Conservation (phyloP, 2,797 vertebrate genomes). For the Sardinella longiceps region DNA sequence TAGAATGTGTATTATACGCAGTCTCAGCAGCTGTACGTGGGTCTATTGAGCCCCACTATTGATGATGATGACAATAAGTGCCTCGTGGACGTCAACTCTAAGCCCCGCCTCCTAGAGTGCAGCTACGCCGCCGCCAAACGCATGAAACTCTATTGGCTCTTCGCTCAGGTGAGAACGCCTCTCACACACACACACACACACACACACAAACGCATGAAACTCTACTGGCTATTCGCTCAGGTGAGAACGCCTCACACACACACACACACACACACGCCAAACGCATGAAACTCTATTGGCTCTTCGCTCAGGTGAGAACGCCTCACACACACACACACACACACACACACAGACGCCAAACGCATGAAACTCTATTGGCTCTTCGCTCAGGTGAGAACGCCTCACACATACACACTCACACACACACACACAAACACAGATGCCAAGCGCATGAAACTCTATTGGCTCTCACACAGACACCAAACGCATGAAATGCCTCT, state of each 20-base stretch:
- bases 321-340: no score
- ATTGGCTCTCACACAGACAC: slow-evolving; percentile 51
- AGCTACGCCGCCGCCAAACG: slow-evolving; percentile 93
- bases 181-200: no score
- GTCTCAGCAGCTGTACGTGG: slow-evolving; percentile 88
- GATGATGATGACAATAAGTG: slow-evolving; percentile 98
- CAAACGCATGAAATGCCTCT: slow-evolving; percentile 91
- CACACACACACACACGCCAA: no score
- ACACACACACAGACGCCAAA: no score
- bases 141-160: slow-evolving; percentile 97
- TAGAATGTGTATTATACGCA: slow-evolving; percentile 99
- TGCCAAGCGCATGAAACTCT: no score
- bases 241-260: no score
- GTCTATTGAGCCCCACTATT: slow-evolving; percentile 90
- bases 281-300: slow-evolving; percentile 97
- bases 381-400: no score
- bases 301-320: slow-evolving; percentile 91
- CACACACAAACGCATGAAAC: no score
- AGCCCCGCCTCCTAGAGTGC: slow-evolving; percentile 93
- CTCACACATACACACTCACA: no score
- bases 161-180: slow-evolving; percentile 94
- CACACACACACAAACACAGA: no score
- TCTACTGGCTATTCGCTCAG: no score
- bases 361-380: no score
- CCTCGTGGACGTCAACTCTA: slow-evolving; percentile 95